These are phyloP conservation scores for Chloroceryle inda DNA, from an alignment of 2,797 vertebrate genomes.

Conservation along the genomic window DNA sequence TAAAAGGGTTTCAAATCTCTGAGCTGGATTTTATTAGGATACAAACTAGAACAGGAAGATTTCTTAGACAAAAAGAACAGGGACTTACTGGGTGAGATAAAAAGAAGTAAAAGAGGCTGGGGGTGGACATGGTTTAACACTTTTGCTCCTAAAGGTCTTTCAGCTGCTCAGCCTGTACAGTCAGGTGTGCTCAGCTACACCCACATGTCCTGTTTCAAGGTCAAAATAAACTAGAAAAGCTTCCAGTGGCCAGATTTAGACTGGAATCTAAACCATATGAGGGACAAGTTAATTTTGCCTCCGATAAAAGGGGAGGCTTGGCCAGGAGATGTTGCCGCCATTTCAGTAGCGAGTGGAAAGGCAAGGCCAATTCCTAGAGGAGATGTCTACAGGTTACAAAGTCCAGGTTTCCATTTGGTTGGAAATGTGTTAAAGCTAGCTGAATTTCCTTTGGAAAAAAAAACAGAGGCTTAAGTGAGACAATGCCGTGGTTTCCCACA, in stretches of 20 bases:
- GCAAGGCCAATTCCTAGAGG: neutral
- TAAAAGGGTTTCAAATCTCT: neutral
- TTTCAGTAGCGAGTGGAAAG: neutral
- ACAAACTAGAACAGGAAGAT: neutral
- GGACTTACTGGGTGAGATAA: neutral
- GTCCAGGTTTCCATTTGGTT: neutral
- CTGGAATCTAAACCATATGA: constrained; percentile 23
- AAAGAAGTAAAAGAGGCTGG: neutral
- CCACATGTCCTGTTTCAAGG: neutral
- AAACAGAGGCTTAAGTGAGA: neutral
- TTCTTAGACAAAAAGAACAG: neutral
- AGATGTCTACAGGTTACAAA: neutral
- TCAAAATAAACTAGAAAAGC: neutral
- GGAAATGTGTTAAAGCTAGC: neutral
- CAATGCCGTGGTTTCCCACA: neutral
- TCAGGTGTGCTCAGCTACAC: neutral
- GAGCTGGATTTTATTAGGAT: neutral
- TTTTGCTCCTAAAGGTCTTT: neutral
- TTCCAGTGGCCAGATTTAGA: neutral
- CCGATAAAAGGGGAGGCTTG: constrained; percentile 1
- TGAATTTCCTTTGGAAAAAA: neutral
- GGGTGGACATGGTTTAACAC: neutral
- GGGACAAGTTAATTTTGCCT: constrained; percentile 19
- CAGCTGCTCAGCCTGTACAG: neutral
- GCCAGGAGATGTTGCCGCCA: neutral